Evolutionary conservation across 2,888 invertebrate species (phyloP).

Genomic region (Ctenicera cuprea): DNA sequence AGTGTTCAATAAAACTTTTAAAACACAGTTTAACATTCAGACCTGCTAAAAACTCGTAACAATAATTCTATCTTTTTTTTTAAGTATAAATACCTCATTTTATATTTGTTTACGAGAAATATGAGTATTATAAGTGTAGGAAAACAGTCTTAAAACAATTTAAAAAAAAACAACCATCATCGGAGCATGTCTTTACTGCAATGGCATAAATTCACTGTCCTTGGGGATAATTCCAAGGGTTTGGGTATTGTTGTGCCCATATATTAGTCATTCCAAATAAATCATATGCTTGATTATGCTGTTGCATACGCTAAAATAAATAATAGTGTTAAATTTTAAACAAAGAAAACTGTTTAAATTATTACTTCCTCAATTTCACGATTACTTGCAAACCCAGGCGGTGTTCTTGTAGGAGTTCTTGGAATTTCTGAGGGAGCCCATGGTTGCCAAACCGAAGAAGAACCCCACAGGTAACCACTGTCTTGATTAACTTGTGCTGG

Average conservation of each 20-base stretch:
- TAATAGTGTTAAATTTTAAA: not conserved
- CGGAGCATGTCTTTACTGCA: not conserved
- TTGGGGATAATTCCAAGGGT: constrained; percentile 69
- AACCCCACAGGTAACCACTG: constrained; percentile 69
- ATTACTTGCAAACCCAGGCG: constrained; percentile 68
- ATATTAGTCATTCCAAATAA: constrained; percentile 70
- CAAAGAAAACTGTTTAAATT: not conserved
- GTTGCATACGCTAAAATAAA: constrained; percentile 24
- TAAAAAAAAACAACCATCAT: constrained; percentile 31
- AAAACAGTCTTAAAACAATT: constrained; percentile 45
- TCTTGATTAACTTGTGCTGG: constrained; percentile 48
- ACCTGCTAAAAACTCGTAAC: constrained; percentile 42
- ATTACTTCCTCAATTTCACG: constrained; percentile 57
- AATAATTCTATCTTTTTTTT: constrained; percentile 40
- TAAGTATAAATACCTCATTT: constrained; percentile 43
- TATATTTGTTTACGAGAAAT: constrained; percentile 33
- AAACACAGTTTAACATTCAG: constrained; percentile 46
- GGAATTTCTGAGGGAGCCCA: constrained; percentile 65
- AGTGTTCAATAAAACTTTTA: constrained; percentile 21
- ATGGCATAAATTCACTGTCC: constrained; percentile 53
- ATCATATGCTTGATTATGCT: constrained; percentile 65
- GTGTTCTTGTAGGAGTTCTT: constrained; percentile 68
- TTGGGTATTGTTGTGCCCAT: constrained; percentile 69
- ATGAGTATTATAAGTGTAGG: constrained; percentile 47
- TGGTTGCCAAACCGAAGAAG: constrained; percentile 71